phyloP scores from a whole-genome alignment of 1,140 invertebrate species.

The Cotesia chilonis region DNA sequence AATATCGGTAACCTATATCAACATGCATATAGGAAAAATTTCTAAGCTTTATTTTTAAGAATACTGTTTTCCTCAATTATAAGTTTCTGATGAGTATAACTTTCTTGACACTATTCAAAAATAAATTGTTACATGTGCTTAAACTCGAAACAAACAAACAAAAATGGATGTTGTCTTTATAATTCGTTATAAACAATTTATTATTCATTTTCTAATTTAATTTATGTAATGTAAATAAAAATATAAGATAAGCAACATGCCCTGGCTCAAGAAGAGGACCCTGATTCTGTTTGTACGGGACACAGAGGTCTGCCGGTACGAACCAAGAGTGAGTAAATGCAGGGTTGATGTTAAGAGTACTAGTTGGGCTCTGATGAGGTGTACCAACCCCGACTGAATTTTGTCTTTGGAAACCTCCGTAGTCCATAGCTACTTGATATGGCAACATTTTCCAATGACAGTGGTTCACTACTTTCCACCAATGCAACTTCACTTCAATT shows the following conservation, averaged over 20 bases:
- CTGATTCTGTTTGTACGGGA: slow-evolving; percentile 80
- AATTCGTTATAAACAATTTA: no score
- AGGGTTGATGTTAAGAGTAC: slow-evolving; percentile 70
- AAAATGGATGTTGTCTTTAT: no score
- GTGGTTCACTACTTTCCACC: slow-evolving; percentile 24
- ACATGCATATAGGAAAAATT: no score
- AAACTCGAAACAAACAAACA: no score
- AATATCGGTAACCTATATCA: no score
- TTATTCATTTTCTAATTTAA: no score
- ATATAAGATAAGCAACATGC: slow-evolving; percentile 80
- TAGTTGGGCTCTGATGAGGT: slow-evolving; percentile 58
- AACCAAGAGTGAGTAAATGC: slow-evolving; percentile 91
- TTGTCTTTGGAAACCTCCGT: slow-evolving; percentile 81
- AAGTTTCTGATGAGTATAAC: no score
- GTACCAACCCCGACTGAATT: slow-evolving; percentile 70
- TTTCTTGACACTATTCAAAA: no score
- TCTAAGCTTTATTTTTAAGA: no score
- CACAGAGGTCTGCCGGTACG: slow-evolving; percentile 89
- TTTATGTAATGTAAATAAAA: slow-evolving; percentile 36
- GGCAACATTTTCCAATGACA: slow-evolving; percentile 75
- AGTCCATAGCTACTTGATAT: slow-evolving; percentile 90
- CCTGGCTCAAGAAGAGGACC: slow-evolving; percentile 87
- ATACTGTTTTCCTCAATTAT: no score
- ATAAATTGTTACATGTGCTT: no score
- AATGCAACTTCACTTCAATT: not conserved